Evolutionary conservation across 2,888 invertebrate species (phyloP).

Genomic region (Diachrysia chrysitis): DNA sequence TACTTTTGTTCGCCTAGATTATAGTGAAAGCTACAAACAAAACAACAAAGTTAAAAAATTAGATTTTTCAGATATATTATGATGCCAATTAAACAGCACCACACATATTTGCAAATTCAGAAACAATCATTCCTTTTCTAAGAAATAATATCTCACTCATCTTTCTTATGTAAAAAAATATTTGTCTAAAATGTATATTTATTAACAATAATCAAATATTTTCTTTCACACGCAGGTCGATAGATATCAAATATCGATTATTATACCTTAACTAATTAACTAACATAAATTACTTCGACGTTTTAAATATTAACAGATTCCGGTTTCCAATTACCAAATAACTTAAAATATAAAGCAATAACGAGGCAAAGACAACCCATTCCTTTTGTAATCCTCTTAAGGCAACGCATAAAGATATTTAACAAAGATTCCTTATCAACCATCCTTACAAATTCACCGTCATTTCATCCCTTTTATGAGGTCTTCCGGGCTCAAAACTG

Average conservation of each 20-base stretch:
- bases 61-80: too few relatives aligned
- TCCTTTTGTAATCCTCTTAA: conserved; percentile 48
- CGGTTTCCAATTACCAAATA: conserved; percentile 37
- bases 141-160: too few relatives aligned
- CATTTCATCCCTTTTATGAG: conserved; percentile 62
- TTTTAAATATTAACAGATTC: conserved; percentile 46
- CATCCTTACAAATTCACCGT: conserved; percentile 60
- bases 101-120: too few relatives aligned
- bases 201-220: too few relatives aligned
- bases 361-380: conserved; percentile 45
- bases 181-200: too few relatives aligned
- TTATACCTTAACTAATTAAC: conserved; percentile 18
- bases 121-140: too few relatives aligned
- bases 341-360: conserved; percentile 39
- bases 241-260: neutral
- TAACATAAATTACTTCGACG: conserved; percentile 34
- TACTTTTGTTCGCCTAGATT: conserved; percentile 34
- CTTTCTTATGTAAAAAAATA: too few relatives aligned
- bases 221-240: neutral
- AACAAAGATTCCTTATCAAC: conserved; percentile 60
- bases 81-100: too few relatives aligned
- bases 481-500: conserved; percentile 62
- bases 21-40: neutral
- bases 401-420: conserved; percentile 60
- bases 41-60: neutral